phyloP scores from a whole-genome alignment of 2,888 invertebrate species.

The Calameuta pallipes region DNA sequence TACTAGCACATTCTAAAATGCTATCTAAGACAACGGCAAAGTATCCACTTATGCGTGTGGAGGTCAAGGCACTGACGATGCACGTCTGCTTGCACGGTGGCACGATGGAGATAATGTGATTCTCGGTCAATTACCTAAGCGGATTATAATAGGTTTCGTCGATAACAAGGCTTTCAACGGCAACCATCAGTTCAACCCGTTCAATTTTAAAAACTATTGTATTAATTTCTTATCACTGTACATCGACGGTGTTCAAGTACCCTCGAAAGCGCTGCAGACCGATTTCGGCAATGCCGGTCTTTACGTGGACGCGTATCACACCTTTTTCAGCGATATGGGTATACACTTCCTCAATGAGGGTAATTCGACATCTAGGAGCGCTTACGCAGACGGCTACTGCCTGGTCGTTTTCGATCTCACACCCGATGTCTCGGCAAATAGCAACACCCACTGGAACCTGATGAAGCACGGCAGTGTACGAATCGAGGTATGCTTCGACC shows the following conservation, averaged over 20 bases:
- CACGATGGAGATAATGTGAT: slow-evolving; percentile 49
- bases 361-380: slow-evolving; percentile 26
- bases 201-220: slow-evolving; percentile 17
- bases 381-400: slow-evolving; percentile 32
- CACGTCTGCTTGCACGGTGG: slow-evolving; percentile 35
- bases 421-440: slow-evolving; percentile 39
- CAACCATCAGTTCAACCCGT: slow-evolving; percentile 21
- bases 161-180: slow-evolving; percentile 35
- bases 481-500: slow-evolving; percentile 38
- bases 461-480: slow-evolving; percentile 36
- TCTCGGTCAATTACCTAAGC: slow-evolving; percentile 42
- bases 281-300: slow-evolving; percentile 6
- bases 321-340: slow-evolving; percentile 35
- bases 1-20: too few species aligned
- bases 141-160: slow-evolving; percentile 44
- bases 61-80: slow-evolving; percentile 36
- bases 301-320: slow-evolving; percentile 41
- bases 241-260: slow-evolving; percentile 29
- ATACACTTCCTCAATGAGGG: slow-evolving; percentile 36
- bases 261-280: slow-evolving; percentile 26
- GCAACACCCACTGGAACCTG: slow-evolving; percentile 28
- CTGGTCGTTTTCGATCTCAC: slow-evolving; percentile 45
- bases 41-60: too few species aligned
- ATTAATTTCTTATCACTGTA: slow-evolving; percentile 31
- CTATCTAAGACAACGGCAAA: too few species aligned